phyloP scores from a whole-genome alignment of 2,888 invertebrate genomes.

The Drosophila fulvimacula region DNA sequence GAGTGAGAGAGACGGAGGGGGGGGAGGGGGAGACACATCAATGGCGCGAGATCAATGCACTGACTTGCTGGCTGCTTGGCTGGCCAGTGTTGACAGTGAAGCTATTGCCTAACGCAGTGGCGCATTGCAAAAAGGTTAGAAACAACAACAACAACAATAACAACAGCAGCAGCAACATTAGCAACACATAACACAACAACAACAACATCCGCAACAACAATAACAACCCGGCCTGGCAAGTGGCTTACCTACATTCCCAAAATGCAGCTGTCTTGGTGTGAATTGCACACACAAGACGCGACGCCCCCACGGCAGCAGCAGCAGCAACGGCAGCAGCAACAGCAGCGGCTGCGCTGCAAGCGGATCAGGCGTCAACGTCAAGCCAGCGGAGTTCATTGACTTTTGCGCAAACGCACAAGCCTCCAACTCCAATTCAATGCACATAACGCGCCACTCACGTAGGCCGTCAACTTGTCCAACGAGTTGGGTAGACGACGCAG shows the following conservation, averaged over 20 bases:
- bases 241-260: slow-evolving; percentile 81
- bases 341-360: slow-evolving; percentile 51
- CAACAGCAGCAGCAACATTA: slow-evolving; percentile 37
- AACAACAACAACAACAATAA: slow-evolving; percentile 45
- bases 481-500: slow-evolving; percentile 79
- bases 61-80: slow-evolving; percentile 32
- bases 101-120: slow-evolving; percentile 70
- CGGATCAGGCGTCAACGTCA: slow-evolving; percentile 52
- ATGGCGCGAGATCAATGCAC: slow-evolving; percentile 73
- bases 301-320: slow-evolving; percentile 60
- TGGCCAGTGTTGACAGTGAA: slow-evolving; percentile 70
- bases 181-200: slow-evolving; percentile 39
- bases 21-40: slow-evolving; percentile 17
- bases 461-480: slow-evolving; percentile 79
- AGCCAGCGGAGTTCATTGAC: slow-evolving; percentile 72
- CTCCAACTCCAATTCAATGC: slow-evolving; percentile 78
- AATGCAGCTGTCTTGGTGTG: slow-evolving; percentile 63
- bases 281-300: slow-evolving; percentile 66
- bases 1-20: too few species aligned
- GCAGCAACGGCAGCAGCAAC: slow-evolving; percentile 27
- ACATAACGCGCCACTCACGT: slow-evolving; percentile 75
- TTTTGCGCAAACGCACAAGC: slow-evolving; percentile 78
- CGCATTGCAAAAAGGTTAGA: slow-evolving; percentile 76
- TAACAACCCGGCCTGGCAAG: slow-evolving; percentile 60
- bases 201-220: slow-evolving; percentile 28